Evolutionary conservation across 1,140 invertebrate species (phyloP).

Genomic region (Ptiloglossa arizonensis): DNA sequence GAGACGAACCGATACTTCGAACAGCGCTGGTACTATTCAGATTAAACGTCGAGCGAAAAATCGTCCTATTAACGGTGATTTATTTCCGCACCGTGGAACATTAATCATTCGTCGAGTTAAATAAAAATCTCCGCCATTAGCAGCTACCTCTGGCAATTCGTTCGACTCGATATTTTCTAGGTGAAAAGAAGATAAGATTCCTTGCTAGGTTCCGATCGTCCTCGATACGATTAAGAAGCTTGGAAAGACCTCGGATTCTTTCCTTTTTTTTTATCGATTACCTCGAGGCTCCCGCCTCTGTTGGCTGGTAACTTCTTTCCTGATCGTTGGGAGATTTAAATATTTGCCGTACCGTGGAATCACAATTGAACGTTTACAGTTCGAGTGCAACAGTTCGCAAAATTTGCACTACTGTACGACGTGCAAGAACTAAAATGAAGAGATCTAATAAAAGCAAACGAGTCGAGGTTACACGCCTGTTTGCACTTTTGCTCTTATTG

Average conservation of each 20-base stretch:
- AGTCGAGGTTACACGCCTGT: too few relatives aligned
- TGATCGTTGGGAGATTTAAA: constrained; percentile 20
- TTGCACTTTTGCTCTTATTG: too few relatives aligned
- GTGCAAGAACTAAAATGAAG: too few relatives aligned
- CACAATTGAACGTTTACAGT: not conserved
- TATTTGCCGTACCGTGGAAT: constrained; percentile 10
- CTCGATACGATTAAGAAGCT: constrained; percentile 29
- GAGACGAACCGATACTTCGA: too few relatives aligned
- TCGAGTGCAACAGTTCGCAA: too few relatives aligned
- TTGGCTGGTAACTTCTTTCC: constrained; percentile 39
- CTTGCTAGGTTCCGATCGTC: not conserved
- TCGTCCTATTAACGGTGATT: not conserved
- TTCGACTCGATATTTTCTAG: not conserved
- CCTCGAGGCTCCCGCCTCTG: constrained; percentile 4
- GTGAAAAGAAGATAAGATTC: constrained; percentile 32
- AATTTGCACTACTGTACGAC: too few relatives aligned
- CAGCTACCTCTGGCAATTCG: constrained; percentile 3
- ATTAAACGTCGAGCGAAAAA: too few relatives aligned
- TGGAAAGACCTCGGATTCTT: constrained; percentile 15
- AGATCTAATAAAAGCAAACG: too few relatives aligned
- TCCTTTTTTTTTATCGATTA: constrained; percentile 42
- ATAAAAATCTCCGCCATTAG: not conserved
- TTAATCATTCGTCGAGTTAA: not conserved
- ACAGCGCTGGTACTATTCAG: too few relatives aligned
- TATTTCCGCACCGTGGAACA: not conserved